These are phyloP conservation scores for Trissoscelio sp. DNA, from an alignment of 2,888 invertebrate genomes.

Conservation along the genomic window DNA sequence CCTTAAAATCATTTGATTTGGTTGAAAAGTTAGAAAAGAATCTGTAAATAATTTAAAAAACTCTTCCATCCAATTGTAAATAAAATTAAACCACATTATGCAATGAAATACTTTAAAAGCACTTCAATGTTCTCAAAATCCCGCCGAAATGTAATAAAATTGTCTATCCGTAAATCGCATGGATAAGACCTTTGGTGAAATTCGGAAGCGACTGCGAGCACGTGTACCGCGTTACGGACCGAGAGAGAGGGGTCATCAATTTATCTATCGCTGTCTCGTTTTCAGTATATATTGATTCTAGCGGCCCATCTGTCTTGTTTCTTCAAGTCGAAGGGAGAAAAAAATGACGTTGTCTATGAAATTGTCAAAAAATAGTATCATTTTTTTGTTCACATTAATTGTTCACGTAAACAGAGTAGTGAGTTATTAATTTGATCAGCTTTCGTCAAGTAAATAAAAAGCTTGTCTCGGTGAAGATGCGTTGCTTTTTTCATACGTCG, in stretches of 20 bases:
- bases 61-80: too few species aligned
- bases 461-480: not conserved
- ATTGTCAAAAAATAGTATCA: too few species aligned
- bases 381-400: too few species aligned
- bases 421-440: conserved; percentile 4
- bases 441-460: conserved; percentile 16
- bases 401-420: not conserved
- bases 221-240: conserved; percentile 60
- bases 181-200: conserved; percentile 19
- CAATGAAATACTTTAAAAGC: too few species aligned
- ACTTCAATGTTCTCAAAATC: too few species aligned
- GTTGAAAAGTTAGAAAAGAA: too few species aligned
- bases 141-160: conserved; percentile 8
- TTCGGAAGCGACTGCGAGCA: conserved; percentile 47
- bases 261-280: conserved; percentile 21
- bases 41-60: too few species aligned
- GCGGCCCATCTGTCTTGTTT: conserved; percentile 27
- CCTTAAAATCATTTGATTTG: too few species aligned
- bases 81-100: too few species aligned
- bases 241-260: conserved; percentile 41
- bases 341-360: too few species aligned
- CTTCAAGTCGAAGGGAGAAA: not conserved
- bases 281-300: conserved; percentile 48
- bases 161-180: not conserved
- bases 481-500: conserved; percentile 17